Evolutionary conservation across 2,888 invertebrate species (phyloP).

Genomic region (Leptopilina syphax): DNA sequence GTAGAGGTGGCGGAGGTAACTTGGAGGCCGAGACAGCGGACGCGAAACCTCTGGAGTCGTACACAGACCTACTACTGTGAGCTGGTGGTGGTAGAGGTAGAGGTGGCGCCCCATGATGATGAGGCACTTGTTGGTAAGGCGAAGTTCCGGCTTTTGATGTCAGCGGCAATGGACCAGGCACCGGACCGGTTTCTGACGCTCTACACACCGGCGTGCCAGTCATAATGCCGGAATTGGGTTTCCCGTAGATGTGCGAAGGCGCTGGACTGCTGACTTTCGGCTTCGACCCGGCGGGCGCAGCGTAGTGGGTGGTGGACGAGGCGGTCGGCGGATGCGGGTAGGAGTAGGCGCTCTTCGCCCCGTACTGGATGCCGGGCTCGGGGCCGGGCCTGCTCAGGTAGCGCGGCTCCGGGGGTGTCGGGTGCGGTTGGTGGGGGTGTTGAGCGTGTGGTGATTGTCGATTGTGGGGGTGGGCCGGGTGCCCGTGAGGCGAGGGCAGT

Average conservation of each 20-base stretch:
- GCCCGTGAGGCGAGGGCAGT: constrained; percentile 77
- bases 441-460: constrained; percentile 75
- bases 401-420: constrained; percentile 71
- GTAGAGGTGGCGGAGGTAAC: constrained; percentile 76
- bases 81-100: constrained; percentile 76
- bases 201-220: constrained; percentile 80
- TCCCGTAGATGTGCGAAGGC: constrained; percentile 87
- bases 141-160: constrained; percentile 79
- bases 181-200: constrained; percentile 72
- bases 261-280: constrained; percentile 85
- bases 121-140: constrained; percentile 79
- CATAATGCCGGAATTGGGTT: constrained; percentile 80
- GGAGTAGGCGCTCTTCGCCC: constrained; percentile 75
- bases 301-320: constrained; percentile 77
- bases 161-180: constrained; percentile 79
- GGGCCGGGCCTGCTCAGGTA: constrained; percentile 72
- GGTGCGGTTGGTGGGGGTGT: constrained; percentile 63
- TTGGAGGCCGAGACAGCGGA: constrained; percentile 67
- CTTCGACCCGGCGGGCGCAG: constrained; percentile 78
- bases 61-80: constrained; percentile 77
- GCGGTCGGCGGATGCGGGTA: constrained; percentile 77
- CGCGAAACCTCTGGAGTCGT: constrained; percentile 72
- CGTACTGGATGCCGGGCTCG: constrained; percentile 71
- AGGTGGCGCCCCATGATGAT: constrained; percentile 78
- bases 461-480: constrained; percentile 76